Conservation (phyloP, 1,140 invertebrate genomes). For the Drosophila micromelanica region DNA sequence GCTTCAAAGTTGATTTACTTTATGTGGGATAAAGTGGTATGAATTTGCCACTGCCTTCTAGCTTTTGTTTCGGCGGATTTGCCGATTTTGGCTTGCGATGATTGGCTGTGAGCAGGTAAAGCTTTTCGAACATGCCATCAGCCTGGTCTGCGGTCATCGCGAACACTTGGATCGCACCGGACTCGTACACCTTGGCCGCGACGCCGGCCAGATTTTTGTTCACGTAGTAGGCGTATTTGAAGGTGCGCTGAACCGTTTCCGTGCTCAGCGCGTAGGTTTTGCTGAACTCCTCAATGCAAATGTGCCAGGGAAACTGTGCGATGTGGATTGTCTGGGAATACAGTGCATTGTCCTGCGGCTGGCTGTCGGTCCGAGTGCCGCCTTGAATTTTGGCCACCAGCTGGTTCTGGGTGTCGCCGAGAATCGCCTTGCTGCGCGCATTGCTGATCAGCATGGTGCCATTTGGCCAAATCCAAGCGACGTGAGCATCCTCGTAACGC, state of each 20-base stretch:
- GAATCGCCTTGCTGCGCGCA: constrained; percentile 6
- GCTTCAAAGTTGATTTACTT: no score
- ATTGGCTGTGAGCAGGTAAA: constrained; percentile 38
- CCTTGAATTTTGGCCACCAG: constrained; percentile 7
- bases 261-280: not conserved
- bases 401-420: constrained; percentile 22
- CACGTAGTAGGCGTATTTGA: constrained; percentile 43
- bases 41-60: not conserved
- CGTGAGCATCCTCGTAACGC: constrained; percentile 13
- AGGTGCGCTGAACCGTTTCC: not conserved
- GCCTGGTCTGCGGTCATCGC: constrained; percentile 34
- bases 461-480: constrained; percentile 52
- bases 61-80: no score
- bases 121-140: constrained; percentile 40
- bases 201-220: constrained; percentile 41
- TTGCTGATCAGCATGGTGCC: constrained; percentile 46
- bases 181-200: constrained; percentile 39
- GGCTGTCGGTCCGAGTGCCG: not conserved
- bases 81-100: constrained; percentile 18
- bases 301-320: constrained; percentile 40
- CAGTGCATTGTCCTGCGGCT: not conserved
- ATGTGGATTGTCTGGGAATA: constrained; percentile 21
- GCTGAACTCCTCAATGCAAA: constrained; percentile 29
- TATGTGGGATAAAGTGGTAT: constrained; percentile 2
- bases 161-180: constrained; percentile 39